phyloP scores from a whole-genome alignment of 2,888 invertebrate species.

The Plagodis pulveraria region DNA sequence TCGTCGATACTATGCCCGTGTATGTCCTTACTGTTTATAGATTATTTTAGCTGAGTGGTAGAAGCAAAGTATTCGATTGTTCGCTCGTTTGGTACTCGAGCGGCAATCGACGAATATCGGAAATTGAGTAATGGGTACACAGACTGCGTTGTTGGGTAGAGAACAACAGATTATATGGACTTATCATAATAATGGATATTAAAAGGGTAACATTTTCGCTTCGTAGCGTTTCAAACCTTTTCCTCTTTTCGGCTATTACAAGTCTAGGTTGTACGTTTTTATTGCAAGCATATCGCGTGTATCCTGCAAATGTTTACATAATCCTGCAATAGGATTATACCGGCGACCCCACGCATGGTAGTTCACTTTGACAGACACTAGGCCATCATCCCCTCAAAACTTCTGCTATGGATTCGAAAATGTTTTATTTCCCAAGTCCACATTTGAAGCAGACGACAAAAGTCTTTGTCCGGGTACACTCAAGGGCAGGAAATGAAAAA shows the following conservation, averaged over 20 bases:
- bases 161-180: constrained; percentile 24
- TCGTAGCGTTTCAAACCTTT: too few relatives aligned
- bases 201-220: too few relatives aligned
- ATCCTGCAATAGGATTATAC: too few relatives aligned
- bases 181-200: constrained; percentile 7
- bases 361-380: too few relatives aligned
- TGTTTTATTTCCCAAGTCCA: constrained; percentile 9
- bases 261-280: too few relatives aligned
- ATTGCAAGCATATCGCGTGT: too few relatives aligned
- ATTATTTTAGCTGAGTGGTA: constrained; percentile 13
- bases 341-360: too few relatives aligned
- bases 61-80: constrained; percentile 62
- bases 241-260: too few relatives aligned
- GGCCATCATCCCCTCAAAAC: neutral
- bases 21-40: constrained; percentile 2
- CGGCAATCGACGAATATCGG: constrained; percentile 61
- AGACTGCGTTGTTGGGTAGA: constrained; percentile 46
- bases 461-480: constrained; percentile 37
- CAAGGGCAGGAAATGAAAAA: constrained; percentile 55
- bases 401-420: too few relatives aligned
- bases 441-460: neutral
- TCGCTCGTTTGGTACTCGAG: constrained; percentile 64
- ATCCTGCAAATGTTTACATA: too few relatives aligned
- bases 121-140: constrained; percentile 71
- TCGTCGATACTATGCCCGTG: too few relatives aligned